Evolutionary conservation across 2,797 vertebrate genomes (phyloP).

Genomic region (Parauchenoglanis ngamensis): DNA sequence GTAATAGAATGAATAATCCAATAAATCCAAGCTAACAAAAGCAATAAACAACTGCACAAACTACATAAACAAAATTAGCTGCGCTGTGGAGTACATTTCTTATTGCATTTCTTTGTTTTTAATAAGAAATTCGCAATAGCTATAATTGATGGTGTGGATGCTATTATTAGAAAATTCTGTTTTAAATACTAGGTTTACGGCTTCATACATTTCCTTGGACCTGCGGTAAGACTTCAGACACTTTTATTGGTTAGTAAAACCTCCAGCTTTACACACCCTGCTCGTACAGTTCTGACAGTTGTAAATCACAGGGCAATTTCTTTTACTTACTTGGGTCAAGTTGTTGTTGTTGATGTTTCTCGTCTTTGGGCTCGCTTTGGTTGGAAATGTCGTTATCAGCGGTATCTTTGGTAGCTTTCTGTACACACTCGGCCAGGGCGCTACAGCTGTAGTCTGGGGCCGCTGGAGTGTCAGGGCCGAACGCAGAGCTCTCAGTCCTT

Average conservation of each 20-base stretch:
- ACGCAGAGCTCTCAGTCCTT: slow-evolving; percentile 77
- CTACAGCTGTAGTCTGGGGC: slow-evolving; percentile 80
- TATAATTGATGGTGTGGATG: slow-evolving; percentile 48
- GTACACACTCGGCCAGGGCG: slow-evolving; percentile 76
- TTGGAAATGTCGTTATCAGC: slow-evolving; percentile 85
- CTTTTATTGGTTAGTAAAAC: slow-evolving; percentile 99
- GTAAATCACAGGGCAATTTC: slow-evolving; percentile 95
- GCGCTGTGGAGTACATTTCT: not conserved
- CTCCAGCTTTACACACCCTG: slow-evolving; percentile 96
- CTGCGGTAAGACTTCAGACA: slow-evolving; percentile 88
- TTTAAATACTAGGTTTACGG: slow-evolving; percentile 74
- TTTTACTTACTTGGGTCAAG: slow-evolving; percentile 99
- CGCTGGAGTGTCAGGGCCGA: slow-evolving; percentile 79
- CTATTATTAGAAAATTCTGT: slow-evolving; percentile 63
- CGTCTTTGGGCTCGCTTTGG: slow-evolving; percentile 88
- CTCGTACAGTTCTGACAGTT: slow-evolving; percentile 87
- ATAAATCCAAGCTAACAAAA: slow-evolving; percentile 33
- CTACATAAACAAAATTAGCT: not conserved
- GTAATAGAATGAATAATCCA: slow-evolving; percentile 56
- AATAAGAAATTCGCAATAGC: not conserved
- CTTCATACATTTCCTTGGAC: slow-evolving; percentile 81
- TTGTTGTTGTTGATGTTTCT: slow-evolving; percentile 86
- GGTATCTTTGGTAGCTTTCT: slow-evolving; percentile 78
- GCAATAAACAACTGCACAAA: slow-evolving; percentile 4
- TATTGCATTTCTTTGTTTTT: not conserved